Base-by-base conservation (phyloP, 2,888 invertebrate species). In the Psococerastis gibbosa region DNA sequence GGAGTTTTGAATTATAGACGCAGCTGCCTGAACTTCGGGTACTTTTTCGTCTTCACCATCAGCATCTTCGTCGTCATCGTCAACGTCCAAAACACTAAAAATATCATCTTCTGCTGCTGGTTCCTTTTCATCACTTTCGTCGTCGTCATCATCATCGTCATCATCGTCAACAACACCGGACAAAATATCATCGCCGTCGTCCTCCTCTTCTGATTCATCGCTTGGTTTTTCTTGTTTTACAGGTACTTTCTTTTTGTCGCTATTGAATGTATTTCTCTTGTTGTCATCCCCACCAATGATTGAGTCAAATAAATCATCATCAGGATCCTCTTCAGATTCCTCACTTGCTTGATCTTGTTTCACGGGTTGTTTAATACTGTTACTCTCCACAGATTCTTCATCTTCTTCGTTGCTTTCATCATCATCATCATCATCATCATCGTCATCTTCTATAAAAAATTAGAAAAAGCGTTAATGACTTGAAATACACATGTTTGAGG, bases 211-310 rank as follows among this genome's bases (percentile, higher is more conserved):
- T 58, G 48, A 43, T 60, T 57, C 55, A 27, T 58, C 57, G 27
- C 47, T 45, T 6, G 54, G 53, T 42, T 55, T 56, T 44, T 53
- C 62, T 22, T 65, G 63, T 50, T 61, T 65, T 4, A 66, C 55
- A 51, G 51, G 65, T 3, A 64, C 57, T 31, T 66, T 64, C 41
- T 59, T 57, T 2, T 66, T 66, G 3, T 64, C 66, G 16, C 61
- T 56, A 35, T 62, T 60, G 16, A 18, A 43, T 35, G 35, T 49
- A 16, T 33, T 17, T 58, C 48, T 43, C 60, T 57, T 54, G 27
- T 58, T 57, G 27, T 47, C 45, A 8, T 54, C 53, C 42, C 55
- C 56, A 44, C 53, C 62, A 22, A 65, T 63, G 50, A 60, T 65
- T 5, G 66, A 55, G 51, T 51, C 65, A 3, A 64, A 56, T 31